Conservation (phyloP, 2,797 vertebrate species). For the Enteromius argenteus region DNA sequence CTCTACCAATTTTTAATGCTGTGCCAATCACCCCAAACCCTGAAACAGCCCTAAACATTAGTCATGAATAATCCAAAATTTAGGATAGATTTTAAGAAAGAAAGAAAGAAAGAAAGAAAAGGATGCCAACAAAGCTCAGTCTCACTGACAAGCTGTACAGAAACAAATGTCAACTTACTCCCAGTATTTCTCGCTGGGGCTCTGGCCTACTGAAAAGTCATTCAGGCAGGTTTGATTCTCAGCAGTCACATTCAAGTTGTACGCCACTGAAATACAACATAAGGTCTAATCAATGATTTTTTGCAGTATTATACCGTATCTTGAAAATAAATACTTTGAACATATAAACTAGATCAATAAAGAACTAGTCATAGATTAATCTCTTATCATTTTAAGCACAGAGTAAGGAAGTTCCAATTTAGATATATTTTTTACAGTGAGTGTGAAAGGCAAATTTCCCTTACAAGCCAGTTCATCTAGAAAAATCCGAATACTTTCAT, state of each 20-base stretch:
- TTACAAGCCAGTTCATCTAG: neutral
- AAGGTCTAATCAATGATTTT: conserved; percentile 14
- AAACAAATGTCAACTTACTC: conserved; percentile 82
- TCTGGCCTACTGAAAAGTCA: conserved; percentile 73
- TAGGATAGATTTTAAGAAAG: neutral
- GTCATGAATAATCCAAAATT: neutral
- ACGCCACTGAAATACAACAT: conserved; percentile 75
- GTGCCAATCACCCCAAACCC: neutral
- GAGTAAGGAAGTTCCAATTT: neutral
- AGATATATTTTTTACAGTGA: neutral
- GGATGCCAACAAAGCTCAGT: neutral
- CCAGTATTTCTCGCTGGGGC: conserved; percentile 93
- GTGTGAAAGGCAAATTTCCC: neutral
- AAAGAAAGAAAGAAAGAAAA: neutral
- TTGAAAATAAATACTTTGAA: neutral
- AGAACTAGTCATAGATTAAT: neutral
- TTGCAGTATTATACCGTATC: neutral
- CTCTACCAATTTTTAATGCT: too few species aligned
- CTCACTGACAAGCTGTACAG: neutral
- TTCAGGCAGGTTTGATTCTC: conserved; percentile 79
- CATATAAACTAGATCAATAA: neutral
- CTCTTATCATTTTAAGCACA: neutral
- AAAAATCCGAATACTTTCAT: conserved; percentile 12
- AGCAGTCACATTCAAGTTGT: conserved; percentile 68
- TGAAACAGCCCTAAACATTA: neutral